Evolutionary conservation across 1,140 invertebrate genomes (phyloP).

Genomic region (Cyclargus thomasi): DNA sequence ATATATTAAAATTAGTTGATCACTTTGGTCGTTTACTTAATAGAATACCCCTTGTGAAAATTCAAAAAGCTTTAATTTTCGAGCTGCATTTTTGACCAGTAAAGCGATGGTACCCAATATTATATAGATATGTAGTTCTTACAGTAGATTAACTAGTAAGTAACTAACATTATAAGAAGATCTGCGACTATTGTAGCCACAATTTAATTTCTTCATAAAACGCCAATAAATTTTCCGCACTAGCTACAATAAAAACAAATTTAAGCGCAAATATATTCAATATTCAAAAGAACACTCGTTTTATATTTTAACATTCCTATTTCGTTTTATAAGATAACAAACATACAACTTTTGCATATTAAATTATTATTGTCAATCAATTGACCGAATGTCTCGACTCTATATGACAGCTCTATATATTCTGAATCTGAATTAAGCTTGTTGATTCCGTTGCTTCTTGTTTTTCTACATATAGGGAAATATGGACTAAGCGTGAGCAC

Average conservation of each 20-base stretch:
- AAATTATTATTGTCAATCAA: not conserved
- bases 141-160: too few relatives aligned
- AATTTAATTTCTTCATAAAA: too few relatives aligned
- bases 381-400: not conserved
- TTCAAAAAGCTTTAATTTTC: too few relatives aligned
- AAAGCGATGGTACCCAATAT: too few relatives aligned
- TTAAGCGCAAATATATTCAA: slow-evolving; percentile 5
- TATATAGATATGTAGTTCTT: too few relatives aligned
- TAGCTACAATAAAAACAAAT: not conserved
- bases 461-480: not conserved
- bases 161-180: too few relatives aligned
- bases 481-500: too few relatives aligned
- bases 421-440: not conserved
- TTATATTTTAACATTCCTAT: not conserved
- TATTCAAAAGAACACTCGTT: slow-evolving; percentile 6
- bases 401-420: not conserved
- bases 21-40: too few relatives aligned
- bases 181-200: too few relatives aligned
- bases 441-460: not conserved
- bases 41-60: too few relatives aligned
- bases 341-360: slow-evolving; percentile 2
- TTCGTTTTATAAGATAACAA: not conserved
- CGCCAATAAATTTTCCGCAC: too few relatives aligned
- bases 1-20: not conserved
- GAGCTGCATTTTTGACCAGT: too few relatives aligned